These are phyloP conservation scores for Odontothrips loti DNA, from an alignment of 2,888 invertebrate species.

Conservation along the genomic window DNA sequence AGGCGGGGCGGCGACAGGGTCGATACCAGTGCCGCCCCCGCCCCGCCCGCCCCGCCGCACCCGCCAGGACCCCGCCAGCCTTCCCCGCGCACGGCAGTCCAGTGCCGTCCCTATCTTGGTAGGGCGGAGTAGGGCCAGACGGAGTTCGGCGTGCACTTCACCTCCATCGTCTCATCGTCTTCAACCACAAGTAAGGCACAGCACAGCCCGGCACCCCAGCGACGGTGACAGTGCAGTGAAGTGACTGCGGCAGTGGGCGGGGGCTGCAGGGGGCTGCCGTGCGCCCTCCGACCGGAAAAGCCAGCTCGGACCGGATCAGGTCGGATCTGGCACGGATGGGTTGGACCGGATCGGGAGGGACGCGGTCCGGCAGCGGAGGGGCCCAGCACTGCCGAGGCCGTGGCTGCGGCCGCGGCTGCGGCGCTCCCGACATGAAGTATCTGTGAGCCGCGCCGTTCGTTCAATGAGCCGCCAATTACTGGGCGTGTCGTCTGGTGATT, in stretches of 20 bases:
- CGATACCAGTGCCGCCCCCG: slow-evolving; percentile 8
- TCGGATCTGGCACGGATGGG: too few relatives aligned
- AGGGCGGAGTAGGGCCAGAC: slow-evolving; percentile 5
- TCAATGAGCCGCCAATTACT: neutral
- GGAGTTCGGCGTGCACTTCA: neutral
- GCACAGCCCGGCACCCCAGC: neutral
- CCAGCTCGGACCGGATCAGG: too few relatives aligned
- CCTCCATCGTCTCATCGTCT: neutral
- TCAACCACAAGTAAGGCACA: slow-evolving; percentile 5
- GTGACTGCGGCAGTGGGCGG: neutral
- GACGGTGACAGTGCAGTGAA: too few relatives aligned
- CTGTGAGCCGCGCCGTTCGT: neutral
- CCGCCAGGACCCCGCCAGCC: neutral
- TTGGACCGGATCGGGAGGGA: too few relatives aligned
- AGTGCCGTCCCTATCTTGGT: neutral
- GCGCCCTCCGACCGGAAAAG: too few relatives aligned
- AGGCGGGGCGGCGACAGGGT: neutral
- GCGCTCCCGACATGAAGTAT: neutral
- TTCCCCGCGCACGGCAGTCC: neutral
- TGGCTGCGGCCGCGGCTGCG: neutral
- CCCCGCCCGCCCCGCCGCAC: neutral
- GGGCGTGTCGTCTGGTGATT: neutral
- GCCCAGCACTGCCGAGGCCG: neutral
- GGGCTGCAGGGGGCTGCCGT: neutral
- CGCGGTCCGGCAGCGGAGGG: neutral